phyloP scores from a whole-genome alignment of 2,888 invertebrate genomes.

The Chouioia cunea region DNA sequence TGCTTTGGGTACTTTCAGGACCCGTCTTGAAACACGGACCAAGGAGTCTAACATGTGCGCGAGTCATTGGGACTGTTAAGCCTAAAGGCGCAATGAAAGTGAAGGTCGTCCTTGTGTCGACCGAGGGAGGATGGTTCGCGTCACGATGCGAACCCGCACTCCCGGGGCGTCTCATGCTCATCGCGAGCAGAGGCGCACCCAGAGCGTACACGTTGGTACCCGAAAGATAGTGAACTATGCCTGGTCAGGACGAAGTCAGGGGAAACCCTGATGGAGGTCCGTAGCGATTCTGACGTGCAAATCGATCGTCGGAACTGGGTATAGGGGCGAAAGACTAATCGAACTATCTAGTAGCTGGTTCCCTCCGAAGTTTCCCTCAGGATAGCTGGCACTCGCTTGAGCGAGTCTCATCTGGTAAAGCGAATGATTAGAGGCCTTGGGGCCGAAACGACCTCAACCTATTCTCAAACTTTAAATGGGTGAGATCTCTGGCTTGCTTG shows the following conservation, averaged over 20 bases:
- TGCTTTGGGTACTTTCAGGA: slow-evolving; percentile 69
- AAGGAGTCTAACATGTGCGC: slow-evolving; percentile 81
- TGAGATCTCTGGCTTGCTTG: slow-evolving; percentile 76
- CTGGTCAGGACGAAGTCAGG: slow-evolving; percentile 79
- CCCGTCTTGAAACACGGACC: slow-evolving; percentile 85
- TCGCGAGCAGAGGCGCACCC: slow-evolving; percentile 70
- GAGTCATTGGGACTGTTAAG: slow-evolving; percentile 75
- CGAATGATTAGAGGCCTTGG: slow-evolving; percentile 81
- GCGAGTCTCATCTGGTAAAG: slow-evolving; percentile 73
- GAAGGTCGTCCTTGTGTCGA: slow-evolving; percentile 68
- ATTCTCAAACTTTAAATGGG: slow-evolving; percentile 84
- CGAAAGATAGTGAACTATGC: slow-evolving; percentile 78
- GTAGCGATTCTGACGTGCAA: slow-evolving; percentile 84
- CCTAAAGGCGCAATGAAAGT: slow-evolving; percentile 79
- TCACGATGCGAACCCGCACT: slow-evolving; percentile 70
- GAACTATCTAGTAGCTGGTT: slow-evolving; percentile 60
- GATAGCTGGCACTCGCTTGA: slow-evolving; percentile 69
- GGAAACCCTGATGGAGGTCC: slow-evolving; percentile 80
- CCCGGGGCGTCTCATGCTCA: slow-evolving; percentile 71
- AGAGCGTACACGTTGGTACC: slow-evolving; percentile 78
- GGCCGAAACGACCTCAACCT: slow-evolving; percentile 79
- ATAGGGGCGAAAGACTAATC: slow-evolving; percentile 74
- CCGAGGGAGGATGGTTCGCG: slow-evolving; percentile 70
- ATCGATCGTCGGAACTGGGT: slow-evolving; percentile 76
- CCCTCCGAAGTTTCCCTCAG: slow-evolving; percentile 57